Base-by-base conservation (phyloP, 2,888 invertebrate genomes). In the Leptura quadrifasciata region DNA sequence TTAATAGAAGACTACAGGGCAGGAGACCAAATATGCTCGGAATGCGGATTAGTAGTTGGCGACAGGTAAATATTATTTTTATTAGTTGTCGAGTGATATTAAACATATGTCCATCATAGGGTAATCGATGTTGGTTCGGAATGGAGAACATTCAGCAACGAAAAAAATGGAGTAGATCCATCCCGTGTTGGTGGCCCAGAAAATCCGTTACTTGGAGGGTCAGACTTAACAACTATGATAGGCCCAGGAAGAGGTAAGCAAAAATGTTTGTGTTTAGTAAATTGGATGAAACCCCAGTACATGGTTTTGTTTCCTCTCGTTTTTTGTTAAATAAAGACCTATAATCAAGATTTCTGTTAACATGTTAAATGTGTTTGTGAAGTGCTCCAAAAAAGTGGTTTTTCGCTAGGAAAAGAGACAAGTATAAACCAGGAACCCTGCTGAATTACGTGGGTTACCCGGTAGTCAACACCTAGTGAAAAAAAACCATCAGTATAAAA, bases 91-190 rank as follows among this genome's bases (percentile, higher is more conserved):
- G 1, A 70, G 60, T 21, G 35, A 17, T 60, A 21, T 64, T 57
- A 39, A 54, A 9, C 15, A 24, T 27, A 52, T 54, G 63, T 76
- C 35, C 39, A 9, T 61, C n/a, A 24, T 63, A 97, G 98, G 88
- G 98, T 99, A 0, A 98, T 99, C 81, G 99, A 99, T 90, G 99
- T 99, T n/a, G 98, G 99, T 47, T 98, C 99, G 3, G 99, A 99
- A 90, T 99, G 99, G 99, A 93, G 99, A 88, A 99, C 99, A 76
- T 99, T 99, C 90, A 98, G 98, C 87, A 99, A 99, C 89, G 99
- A 99, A 88, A 98, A 98, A 87, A 94, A 95, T 71, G 96, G 97
- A 9, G 97, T 96, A 0, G 99, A 99, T 90, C 98, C 99, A 4
- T 98, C 98, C 90, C 98, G 99, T 95, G 99, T 99, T 80, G 99